phyloP scores from a whole-genome alignment of 92 coral and sea anemone species.

The Heteractis magnifica region DNA sequence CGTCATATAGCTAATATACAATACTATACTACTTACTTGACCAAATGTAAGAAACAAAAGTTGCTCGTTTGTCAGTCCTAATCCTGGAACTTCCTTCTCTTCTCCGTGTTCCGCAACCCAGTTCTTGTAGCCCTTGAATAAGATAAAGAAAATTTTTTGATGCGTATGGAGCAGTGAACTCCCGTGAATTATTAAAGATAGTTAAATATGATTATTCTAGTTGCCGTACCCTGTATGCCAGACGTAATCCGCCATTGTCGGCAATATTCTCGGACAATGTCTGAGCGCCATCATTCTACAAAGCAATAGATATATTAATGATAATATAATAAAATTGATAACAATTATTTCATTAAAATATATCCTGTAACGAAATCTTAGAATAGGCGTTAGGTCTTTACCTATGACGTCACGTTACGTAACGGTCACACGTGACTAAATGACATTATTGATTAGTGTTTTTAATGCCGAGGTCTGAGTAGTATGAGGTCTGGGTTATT shows the following conservation, averaged over 20 bases:
- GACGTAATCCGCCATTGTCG: conserved; percentile 69
- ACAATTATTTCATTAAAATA: too few relatives aligned
- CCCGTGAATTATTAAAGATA: neutral
- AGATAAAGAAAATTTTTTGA: neutral
- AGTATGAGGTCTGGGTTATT: too few relatives aligned
- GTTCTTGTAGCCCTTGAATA: conserved; percentile 60
- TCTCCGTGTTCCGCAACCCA: conserved; percentile 67
- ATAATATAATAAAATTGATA: neutral
- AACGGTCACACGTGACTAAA: too few relatives aligned
- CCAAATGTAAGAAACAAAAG: conserved; percentile 66
- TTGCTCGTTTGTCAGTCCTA: conserved; percentile 64
- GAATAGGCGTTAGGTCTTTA: too few relatives aligned
- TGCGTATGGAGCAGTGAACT: neutral
- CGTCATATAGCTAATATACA: neutral
- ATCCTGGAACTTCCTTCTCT: conserved; percentile 59
- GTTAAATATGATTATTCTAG: neutral
- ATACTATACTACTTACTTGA: conserved; percentile 49
- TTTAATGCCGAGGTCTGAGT: too few relatives aligned
- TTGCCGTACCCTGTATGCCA: conserved; percentile 64
- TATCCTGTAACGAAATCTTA: too few relatives aligned
- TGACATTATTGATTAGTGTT: too few relatives aligned
- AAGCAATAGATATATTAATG: neutral
- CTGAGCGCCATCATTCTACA: conserved; percentile 61
- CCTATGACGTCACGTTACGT: too few relatives aligned
- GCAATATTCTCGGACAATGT: conserved; percentile 82